Evolutionary conservation across 2,113 vertebrate species (phyloP).

Genomic region (Rhynchomys soricoides): DNA sequence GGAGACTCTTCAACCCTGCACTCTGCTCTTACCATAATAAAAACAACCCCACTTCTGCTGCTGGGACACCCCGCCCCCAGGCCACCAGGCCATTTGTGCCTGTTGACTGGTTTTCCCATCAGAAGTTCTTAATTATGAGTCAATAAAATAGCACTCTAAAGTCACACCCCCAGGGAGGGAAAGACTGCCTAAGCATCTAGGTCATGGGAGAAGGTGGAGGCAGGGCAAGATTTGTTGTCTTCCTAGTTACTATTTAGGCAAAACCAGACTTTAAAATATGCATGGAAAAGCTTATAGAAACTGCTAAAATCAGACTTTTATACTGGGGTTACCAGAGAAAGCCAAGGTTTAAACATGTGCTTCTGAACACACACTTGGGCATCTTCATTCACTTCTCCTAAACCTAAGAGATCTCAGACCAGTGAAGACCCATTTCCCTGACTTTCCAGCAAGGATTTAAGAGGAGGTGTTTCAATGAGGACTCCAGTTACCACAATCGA

Average conservation of each 20-base stretch:
- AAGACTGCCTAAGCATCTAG: conserved; percentile 57
- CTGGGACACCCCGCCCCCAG: neutral
- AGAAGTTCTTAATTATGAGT: conserved; percentile 77
- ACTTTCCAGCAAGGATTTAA: conserved; percentile 62
- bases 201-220: neutral
- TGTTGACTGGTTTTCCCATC: conserved; percentile 76
- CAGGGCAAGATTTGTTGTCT: neutral
- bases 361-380: conserved; percentile 59
- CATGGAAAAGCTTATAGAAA: neutral
- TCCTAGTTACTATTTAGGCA: conserved; percentile 6
- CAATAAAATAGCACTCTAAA: conserved; percentile 68
- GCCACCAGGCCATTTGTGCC: conserved; percentile 32
- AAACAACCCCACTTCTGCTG: neutral
- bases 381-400: conserved; percentile 20
- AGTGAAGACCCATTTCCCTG: conserved; percentile 41
- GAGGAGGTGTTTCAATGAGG: conserved; percentile 27
- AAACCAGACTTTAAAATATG: conserved; percentile 51
- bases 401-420: conserved; percentile 55
- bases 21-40: neutral
- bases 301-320: conserved; percentile 11
- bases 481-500: neutral
- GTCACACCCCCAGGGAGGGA: conserved; percentile 57
- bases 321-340: conserved; percentile 51
- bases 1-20: neutral
- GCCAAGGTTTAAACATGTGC: neutral